Evolutionary conservation across 2,888 invertebrate genomes (phyloP), one percentile per base, ranked within the genome.

Genomic region (Chloroclystis v-ata): DNA sequence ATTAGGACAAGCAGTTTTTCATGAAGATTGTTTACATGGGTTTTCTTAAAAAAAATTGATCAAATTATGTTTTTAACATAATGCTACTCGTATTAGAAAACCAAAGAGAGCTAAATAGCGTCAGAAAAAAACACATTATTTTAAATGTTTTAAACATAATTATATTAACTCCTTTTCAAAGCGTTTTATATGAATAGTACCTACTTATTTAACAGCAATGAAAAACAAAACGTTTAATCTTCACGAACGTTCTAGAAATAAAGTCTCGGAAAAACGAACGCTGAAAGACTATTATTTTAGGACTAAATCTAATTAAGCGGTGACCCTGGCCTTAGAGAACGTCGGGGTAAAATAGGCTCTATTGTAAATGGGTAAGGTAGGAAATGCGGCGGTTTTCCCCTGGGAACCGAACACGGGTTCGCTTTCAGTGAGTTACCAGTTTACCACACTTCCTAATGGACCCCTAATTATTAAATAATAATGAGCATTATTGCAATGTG

Each of bases 391-490:
- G 54, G 39, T 42, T 39, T 30, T 49, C 53, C 55, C 50, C 59
- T 47, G 59, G 61, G 62, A 68, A 62, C 65, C 62, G 48, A 57
- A 75, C 75, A 75, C 54, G 73, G 47, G 66, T 72, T 69, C 58
- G 60, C 75, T 72, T 66, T 74, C 63, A 67, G 56, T 38, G 49
- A 58, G 52, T 54, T 56, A 52, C 47, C 57, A 46, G 37, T 45
- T 54, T 57, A 54, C 59, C 61, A 51, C 40, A 54, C n/a, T 20
- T 5, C 2, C 55, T 58, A 67, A 69, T 65, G 61, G 62, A 53
- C 50, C 51, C 57, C 61, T 64, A 63, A 65, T 66, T 65, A 60
- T 56, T 55, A 56, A 60, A 53, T 55, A 56, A 56, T 52, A 49
- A 51, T 44, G 43, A 33, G 33, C n/a, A 20, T 35, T 20, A 20